Base-by-base conservation (phyloP, 2,113 vertebrate species). In the Bubo blakistoni region DNA sequence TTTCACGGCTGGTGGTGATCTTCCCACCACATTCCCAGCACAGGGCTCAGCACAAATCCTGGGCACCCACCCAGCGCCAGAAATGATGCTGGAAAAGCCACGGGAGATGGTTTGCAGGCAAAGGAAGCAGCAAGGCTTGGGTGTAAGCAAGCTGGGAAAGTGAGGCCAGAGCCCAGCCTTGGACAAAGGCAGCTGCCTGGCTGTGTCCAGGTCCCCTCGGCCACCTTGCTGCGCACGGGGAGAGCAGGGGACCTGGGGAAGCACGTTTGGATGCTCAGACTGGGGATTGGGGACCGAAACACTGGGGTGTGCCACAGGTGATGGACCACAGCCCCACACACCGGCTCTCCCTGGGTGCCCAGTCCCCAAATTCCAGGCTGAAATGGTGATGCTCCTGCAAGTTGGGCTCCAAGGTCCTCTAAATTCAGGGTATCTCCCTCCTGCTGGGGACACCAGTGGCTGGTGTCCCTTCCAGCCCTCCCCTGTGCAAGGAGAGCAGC, bases 201-300 rank as follows among this genome's bases (percentile, higher is more conserved):
- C 18, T 30, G 32, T 30, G 36, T 4, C 30, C 0, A 1, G 32
- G 32, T 59, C 63, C 57, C 46, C 71, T 13, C 0, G 44, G 67
- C 27, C 3, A 0, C 22, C 36, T 5, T 18, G 22, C 44, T n/a
- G 44, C 0, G 2, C 4, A 2, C 10, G 63, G 40, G 32, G 9
- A 11, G 7, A 16, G 27, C 1, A 54, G 38, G 24, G 17, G 9
- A 16, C 4, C 46, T 36, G 36, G 27, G 11, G 62, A 21, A 42
- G 20, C 16, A 1, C 0, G 0, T 19, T 3, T 16, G 90, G 87
- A 11, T 29, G 72, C 79, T 88, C 61, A 9, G 36, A 29, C 6
- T 25, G 46, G 47, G 46, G 16, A 11, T 15, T 27, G 16, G 49
- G 21, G 8, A 52, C 18, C 1, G 0, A 32, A 78, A 16, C 27